Base-by-base conservation (phyloP, 2,797 vertebrate genomes). In the Silurus lanzhouensis region DNA sequence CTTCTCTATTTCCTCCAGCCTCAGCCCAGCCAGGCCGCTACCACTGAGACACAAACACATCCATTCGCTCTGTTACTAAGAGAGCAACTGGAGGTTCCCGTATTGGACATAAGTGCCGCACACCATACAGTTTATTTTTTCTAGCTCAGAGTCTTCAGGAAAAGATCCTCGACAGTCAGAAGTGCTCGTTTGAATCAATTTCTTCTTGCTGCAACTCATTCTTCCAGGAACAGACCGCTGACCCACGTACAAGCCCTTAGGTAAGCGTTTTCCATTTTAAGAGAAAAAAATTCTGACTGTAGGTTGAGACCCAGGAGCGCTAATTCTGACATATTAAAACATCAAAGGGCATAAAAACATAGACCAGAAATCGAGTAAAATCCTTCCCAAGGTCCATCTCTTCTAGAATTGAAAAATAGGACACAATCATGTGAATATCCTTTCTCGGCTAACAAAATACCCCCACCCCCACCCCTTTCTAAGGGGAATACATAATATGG, bases 1-100 rank as follows among this genome's bases (percentile, higher is more conserved):
- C 95, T 96, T 97, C 93, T 99, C 98, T 97, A 99, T 99, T 95
- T 99, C 98, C 83, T 99, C 98, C 0, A 99, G 95, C 93, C 97
- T 97, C 82, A 97, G 95, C 25, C 92, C 91, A 27, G 98, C 97
- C 71, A 96, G 88, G 66, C 96, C 96, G 0, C 96, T 96, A 85
- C 82, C 83, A 75, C 82, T 84, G 90, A 86, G 87, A 93, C 91
- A 91, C 86, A 91, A 77, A 88, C 48, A 82, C 71, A 61, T 48
- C 61, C 84, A 38, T 48, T 58, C 27, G 25, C 83, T 82, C 55
- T 44, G 84, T 89, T 85, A 77, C 72, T 82, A 71, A 15, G 66
- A 46, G 67, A 68, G 81, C 22, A 80, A 52, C 27, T 14, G 20
- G 76, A 78, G 10, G 58, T 61, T 78, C 31, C 61, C 0, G n/a